A percentile compares a stretch with the other conserved stretches of the same genome.
Evolutionary conservation across 2,888 invertebrate genomes (phyloP).

Genomic region (Notodonta ziczac): DNA sequence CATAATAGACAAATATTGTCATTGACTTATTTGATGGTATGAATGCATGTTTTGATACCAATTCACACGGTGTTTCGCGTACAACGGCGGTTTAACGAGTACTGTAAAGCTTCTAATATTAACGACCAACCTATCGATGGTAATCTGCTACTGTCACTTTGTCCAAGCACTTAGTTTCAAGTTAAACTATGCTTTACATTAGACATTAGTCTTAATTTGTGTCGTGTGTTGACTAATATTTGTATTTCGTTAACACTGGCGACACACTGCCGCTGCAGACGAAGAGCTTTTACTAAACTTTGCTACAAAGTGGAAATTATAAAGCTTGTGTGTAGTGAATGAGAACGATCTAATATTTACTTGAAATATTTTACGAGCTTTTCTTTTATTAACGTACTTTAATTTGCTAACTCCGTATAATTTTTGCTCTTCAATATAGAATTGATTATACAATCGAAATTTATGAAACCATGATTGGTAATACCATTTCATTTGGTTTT

Average conservation of each 20-base stretch:
- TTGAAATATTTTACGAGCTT: no score
- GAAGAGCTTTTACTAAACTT: conserved; percentile 23
- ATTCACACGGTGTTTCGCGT: conserved; percentile 35
- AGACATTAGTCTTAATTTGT: conserved; percentile 82
- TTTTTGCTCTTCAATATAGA: no score
- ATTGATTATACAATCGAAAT: no score
- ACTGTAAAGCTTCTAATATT: conserved; percentile 37
- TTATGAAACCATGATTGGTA: no score
- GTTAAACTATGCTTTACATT: conserved; percentile 78
- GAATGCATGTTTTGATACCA: conserved; percentile 26
- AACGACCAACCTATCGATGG: conserved; percentile 40
- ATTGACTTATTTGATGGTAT: conserved; percentile 18
- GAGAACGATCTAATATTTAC: no score
- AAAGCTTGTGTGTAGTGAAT: not conserved
- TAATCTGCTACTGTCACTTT: conserved; percentile 72
- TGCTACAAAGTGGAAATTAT: not conserved
- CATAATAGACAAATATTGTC: not conserved
- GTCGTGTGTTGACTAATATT: conserved; percentile 76
- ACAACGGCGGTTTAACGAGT: conserved; percentile 14
- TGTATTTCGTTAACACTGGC: conserved; percentile 79
- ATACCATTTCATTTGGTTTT: no score
- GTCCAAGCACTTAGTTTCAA: conserved; percentile 80
- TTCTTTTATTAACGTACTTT: no score
- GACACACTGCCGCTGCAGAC: conserved; percentile 50
- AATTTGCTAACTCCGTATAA: no score